Percentiles rank a stretch among this genome's conserved stretches.
Conservation (phyloP, 1,140 invertebrate species). For the Drosophila orosa region DNA sequence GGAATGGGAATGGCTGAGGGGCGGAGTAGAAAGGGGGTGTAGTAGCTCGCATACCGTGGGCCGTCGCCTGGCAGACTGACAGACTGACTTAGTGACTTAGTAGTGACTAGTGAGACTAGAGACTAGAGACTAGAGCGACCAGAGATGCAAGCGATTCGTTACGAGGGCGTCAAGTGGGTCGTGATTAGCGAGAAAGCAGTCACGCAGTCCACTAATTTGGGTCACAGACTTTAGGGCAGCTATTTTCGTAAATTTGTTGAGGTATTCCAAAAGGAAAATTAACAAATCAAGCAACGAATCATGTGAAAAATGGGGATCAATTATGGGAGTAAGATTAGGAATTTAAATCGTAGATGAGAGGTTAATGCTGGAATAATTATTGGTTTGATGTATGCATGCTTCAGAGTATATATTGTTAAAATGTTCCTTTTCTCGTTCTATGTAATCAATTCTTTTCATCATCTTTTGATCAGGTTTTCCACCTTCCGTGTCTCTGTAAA, state of each 20-base stretch:
- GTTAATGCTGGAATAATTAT: too few relatives aligned
- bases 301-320: not conserved
- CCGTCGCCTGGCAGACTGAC: conserved; percentile 34
- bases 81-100: conserved; percentile 70
- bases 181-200: conserved; percentile 49
- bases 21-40: conserved; percentile 1
- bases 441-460: too few relatives aligned
- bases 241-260: conserved; percentile 24
- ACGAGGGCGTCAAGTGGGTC: conserved; percentile 42
- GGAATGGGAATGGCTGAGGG: conserved; percentile 16
- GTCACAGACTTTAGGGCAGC: conserved; percentile 11
- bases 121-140: conserved; percentile 36
- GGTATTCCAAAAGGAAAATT: conserved; percentile 6
- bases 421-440: not conserved
- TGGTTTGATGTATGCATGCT: not conserved
- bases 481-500: not conserved
- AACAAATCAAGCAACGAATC: not conserved
- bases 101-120: conserved; percentile 32
- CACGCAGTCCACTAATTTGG: conserved; percentile 25
- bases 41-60: conserved; percentile 64
- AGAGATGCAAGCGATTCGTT: conserved; percentile 50
- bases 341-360: too few relatives aligned
- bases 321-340: not conserved
- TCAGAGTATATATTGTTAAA: not conserved
- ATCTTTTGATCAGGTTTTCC: too few relatives aligned